These are phyloP conservation scores for Hippocampus mohnikei DNA, from an alignment of 2,113 vertebrate genomes.

Conservation along the genomic window DNA sequence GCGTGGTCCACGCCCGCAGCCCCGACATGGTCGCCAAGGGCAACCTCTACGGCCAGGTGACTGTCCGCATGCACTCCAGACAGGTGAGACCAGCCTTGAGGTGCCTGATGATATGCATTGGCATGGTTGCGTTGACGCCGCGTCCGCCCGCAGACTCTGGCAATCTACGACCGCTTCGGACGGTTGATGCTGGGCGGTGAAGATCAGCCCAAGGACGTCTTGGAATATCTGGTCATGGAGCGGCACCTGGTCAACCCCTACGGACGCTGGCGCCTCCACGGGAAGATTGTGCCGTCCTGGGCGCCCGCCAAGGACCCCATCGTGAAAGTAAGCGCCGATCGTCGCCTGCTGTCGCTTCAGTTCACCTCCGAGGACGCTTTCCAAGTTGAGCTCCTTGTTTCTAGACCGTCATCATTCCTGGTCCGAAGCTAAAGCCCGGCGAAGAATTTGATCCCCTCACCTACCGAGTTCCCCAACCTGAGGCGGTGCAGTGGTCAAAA, in stretches of 20 bases:
- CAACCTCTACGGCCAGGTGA: conserved; percentile 89
- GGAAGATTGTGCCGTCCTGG: conserved; percentile 77
- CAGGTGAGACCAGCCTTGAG: conserved; percentile 73
- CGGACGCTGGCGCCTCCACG: conserved; percentile 71
- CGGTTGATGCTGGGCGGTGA: conserved; percentile 87
- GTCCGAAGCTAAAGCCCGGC: conserved; percentile 71
- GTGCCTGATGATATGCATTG: background rate
- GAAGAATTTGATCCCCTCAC: conserved; percentile 71
- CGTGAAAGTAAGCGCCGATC: conserved; percentile 76
- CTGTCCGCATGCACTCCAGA: conserved; percentile 85
- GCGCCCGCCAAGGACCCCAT: conserved; percentile 84
- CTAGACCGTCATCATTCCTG: conserved; percentile 88
- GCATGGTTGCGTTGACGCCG: background rate
- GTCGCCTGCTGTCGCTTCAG: background rate
- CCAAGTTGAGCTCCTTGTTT: conserved; percentile 18
- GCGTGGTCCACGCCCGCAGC: conserved; percentile 83
- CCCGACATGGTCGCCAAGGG: conserved; percentile 76
- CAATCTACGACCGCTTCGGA: conserved; percentile 93
- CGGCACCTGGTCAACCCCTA: conserved; percentile 82
- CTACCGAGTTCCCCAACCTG: conserved; percentile 58
- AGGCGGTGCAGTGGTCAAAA: conserved; percentile 59
- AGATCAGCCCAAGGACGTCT: conserved; percentile 80
- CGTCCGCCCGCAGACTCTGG: conserved; percentile 72
- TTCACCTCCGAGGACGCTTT: background rate
- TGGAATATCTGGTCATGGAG: conserved; percentile 92